Conservation (phyloP, 2,113 vertebrate species). For the Tapirus terrestris region DNA sequence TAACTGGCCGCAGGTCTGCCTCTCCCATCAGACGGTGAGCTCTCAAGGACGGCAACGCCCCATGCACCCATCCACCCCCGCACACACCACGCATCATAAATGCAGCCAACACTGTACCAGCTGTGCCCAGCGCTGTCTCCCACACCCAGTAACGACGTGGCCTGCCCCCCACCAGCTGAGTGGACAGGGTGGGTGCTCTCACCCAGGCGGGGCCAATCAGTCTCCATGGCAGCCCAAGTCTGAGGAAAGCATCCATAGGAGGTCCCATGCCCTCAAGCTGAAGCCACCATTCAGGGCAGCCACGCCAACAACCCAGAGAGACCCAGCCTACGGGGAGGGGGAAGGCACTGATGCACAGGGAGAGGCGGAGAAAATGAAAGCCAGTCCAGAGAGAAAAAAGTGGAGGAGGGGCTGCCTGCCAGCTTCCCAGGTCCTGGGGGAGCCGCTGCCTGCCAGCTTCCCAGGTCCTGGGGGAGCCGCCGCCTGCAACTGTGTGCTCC, state of each 20-base stretch:
- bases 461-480: accelerated
- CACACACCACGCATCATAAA: accelerated
- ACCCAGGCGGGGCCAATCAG: accelerated
- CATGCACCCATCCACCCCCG: accelerated
- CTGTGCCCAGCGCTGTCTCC: background rate
- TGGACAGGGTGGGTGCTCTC: background rate
- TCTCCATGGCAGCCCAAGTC: background rate
- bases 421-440: background rate
- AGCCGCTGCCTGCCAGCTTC: background rate
- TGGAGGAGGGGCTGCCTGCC: background rate
- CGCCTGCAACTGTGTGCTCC: background rate
- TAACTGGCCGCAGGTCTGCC: background rate
- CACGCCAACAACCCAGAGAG: background rate
- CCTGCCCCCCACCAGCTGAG: background rate
- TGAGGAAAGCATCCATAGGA: background rate
- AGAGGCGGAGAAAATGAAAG: slow-evolving; percentile 14
- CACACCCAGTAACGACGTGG: accelerated
- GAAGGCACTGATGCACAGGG: background rate
- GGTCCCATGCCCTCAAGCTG: background rate
- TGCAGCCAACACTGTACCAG: accelerated
- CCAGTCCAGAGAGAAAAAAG: background rate
- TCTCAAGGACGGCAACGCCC: accelerated
- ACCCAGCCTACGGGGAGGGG: background rate
- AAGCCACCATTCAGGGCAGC: background rate
- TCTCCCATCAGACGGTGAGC: background rate